A percentile compares a stretch with the other conserved stretches of the same genome.
Conservation (phyloP, 35 echinoderm and acorn worm species). For the Lytechinus pictus region DNA sequence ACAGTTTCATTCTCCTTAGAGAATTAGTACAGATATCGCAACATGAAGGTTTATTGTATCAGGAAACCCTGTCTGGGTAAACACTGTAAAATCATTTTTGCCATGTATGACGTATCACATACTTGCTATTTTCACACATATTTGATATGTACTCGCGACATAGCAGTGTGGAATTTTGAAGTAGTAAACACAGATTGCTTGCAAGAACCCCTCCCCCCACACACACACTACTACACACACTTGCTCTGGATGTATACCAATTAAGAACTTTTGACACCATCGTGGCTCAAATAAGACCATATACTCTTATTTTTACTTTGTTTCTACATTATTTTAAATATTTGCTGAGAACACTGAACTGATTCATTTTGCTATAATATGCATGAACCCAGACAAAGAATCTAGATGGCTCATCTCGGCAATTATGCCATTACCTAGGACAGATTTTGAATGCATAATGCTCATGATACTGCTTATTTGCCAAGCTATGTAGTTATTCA, state of each 20-base stretch:
- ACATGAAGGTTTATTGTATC: background rate
- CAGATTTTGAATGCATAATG: background rate
- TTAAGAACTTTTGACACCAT: background rate
- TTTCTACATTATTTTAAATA: background rate
- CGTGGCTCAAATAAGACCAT: background rate
- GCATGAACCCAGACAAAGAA: background rate
- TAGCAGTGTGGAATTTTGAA: background rate
- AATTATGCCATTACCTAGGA: background rate
- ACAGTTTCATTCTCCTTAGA: background rate
- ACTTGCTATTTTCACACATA: background rate
- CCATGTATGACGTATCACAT: background rate
- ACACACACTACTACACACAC: background rate
- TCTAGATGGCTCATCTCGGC: background rate
- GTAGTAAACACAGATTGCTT: background rate
- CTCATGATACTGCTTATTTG: background rate
- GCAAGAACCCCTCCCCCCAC: background rate
- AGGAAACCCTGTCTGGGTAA: background rate
- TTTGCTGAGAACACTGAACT: background rate
- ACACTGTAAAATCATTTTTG: background rate
- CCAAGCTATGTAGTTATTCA: constrained; percentile 11
- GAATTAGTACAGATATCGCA: background rate
- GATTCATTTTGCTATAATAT: background rate
- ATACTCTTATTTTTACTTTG: background rate
- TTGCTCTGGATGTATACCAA: too few relatives aligned
- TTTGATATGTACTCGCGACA: background rate